Conservation (phyloP, 2,888 invertebrate species). For the Melikaiella ostensackeni region DNA sequence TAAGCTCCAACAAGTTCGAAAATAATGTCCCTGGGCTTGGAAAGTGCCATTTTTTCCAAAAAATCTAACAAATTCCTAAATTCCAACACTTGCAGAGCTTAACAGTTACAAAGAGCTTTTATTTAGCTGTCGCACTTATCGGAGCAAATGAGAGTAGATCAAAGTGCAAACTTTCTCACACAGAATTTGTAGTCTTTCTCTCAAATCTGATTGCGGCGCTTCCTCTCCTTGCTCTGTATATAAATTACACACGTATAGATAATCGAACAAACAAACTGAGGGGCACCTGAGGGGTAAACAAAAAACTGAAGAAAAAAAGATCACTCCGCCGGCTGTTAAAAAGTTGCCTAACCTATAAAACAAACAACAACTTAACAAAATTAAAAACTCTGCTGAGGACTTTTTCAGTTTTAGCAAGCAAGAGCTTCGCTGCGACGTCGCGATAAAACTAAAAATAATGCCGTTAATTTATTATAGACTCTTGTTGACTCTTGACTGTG, state of each 20-base stretch:
- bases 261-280: neutral
- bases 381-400: neutral
- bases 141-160: neutral
- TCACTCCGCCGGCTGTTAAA: neutral
- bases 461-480: neutral
- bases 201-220: neutral
- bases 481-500: neutral
- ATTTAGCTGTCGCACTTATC: neutral
- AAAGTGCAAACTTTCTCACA: constrained; percentile 1
- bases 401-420: neutral
- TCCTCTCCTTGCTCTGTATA: neutral
- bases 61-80: neutral
- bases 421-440: neutral
- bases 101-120: neutral
- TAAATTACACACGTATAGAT: neutral
- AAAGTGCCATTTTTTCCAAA: constrained; percentile 81
- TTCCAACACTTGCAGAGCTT: neutral
- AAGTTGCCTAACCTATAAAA: neutral
- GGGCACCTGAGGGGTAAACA: neutral
- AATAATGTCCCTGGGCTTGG: constrained; percentile 81
- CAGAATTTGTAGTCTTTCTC: neutral
- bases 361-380: too few species aligned
- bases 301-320: neutral
- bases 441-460: neutral
- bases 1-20: constrained; percentile 85